Percentiles rank a stretch among this genome's conserved stretches.
phyloP scores from a whole-genome alignment of 2,888 invertebrate genomes.

The Mystacides longicornis region DNA sequence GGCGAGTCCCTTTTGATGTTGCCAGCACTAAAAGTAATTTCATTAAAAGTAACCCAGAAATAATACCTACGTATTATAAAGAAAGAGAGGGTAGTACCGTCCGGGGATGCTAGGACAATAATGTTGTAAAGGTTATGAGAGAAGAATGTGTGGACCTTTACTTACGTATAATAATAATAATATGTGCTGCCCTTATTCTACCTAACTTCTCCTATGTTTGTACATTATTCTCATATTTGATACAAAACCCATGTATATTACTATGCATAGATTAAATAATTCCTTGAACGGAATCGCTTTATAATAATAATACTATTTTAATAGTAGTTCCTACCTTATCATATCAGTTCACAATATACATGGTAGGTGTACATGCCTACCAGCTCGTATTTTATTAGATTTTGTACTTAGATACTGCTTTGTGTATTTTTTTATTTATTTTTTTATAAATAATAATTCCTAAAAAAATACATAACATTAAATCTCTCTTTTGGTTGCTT shows the following conservation, averaged over 20 bases:
- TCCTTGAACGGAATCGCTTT: not conserved
- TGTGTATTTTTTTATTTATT: too few species aligned
- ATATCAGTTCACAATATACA: too few species aligned
- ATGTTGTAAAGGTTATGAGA: not conserved
- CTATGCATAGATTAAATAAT: not conserved
- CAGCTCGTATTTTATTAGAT: too few species aligned
- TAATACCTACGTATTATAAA: not conserved
- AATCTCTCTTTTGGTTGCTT: too few species aligned
- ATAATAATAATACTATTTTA: too few species aligned
- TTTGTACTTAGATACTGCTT: too few species aligned
- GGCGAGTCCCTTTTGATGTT: conserved; percentile 1
- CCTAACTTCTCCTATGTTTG: not conserved
- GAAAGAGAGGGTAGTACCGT: not conserved
- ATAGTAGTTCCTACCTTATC: too few species aligned
- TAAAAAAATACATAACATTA: too few species aligned
- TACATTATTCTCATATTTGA: not conserved
- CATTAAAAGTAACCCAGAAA: conserved; percentile 1
- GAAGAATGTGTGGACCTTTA: not conserved
- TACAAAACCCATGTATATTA: not conserved
- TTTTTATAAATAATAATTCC: too few species aligned
- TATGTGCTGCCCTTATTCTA: not conserved
- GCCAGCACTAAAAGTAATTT: not conserved
- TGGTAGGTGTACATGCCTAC: too few species aligned
- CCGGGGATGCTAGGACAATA: not conserved
- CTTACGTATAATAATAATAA: not conserved